Evolutionary conservation across 2,797 vertebrate species (phyloP).

Genomic region (Onychomys arenicola): DNA sequence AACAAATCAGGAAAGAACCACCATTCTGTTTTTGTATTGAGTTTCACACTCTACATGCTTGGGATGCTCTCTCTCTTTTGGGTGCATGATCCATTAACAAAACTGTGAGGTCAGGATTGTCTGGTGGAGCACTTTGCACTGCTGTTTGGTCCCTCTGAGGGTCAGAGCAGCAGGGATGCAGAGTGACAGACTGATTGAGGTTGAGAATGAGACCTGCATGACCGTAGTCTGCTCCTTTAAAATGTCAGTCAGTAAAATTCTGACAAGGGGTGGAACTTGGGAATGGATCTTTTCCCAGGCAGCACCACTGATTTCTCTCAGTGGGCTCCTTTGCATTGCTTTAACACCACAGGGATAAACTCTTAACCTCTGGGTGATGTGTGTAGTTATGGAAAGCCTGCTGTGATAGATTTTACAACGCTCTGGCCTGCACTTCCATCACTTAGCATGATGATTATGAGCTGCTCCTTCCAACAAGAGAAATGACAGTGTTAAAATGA

Average conservation of each 20-base stretch:
- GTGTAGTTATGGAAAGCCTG: neutral
- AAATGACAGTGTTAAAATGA: no score
- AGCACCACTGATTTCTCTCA: neutral
- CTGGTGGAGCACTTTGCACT: neutral
- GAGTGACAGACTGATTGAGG: neutral
- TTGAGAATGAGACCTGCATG: accelerated
- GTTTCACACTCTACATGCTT: neutral
- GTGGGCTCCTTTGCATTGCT: neutral
- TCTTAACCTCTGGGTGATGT: neutral
- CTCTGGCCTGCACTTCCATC: neutral
- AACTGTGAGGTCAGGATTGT: neutral
- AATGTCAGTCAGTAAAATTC: neutral
- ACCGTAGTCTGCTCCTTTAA: neutral
- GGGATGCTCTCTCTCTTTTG: neutral
- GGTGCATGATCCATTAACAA: neutral
- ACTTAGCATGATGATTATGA: neutral
- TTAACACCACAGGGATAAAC: neutral
- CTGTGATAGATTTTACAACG: neutral
- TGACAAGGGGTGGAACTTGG: neutral
- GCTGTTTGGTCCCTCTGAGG: neutral
- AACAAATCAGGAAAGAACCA: neutral
- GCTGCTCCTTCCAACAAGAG: neutral
- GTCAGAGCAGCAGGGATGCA: neutral
- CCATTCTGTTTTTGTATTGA: neutral
- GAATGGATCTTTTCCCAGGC: neutral